Evolutionary conservation across 2,888 invertebrate species (phyloP), one percentile per base, ranked within the genome.

Genomic region (Urechis unicinctus): DNA sequence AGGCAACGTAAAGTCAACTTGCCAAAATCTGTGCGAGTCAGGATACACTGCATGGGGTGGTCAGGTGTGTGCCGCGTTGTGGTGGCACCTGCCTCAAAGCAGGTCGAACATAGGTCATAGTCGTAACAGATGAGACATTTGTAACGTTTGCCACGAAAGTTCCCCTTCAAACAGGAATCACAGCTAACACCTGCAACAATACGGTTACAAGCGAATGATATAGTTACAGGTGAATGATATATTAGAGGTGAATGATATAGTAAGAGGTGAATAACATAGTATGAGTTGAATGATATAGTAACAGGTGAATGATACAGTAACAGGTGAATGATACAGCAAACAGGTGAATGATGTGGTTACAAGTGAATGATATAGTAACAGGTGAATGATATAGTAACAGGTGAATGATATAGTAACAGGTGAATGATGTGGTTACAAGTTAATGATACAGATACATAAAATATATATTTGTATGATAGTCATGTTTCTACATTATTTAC

Each of bases 71-170:
- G 97, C 72, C 92, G 86, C 3, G 72, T 70, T 21, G 75, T 74
- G 1, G 73, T 75, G 21, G 73, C 72, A 46, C 74, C 74, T 24
- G 71, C 67, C 79, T 96, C 94, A 81, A 91, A 95, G 80, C 96
- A 97, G 72, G 88, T 86, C 73, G 93, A 90, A 83, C 97, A 98
- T 73, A 98, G 84, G 83, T 98, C 97, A 83, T 95, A 98, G 83
- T 98, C 97, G 81, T 92, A 95, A 83, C 97, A 98, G 74, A 95
- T 88, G 79, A 98, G 86, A 84, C 97, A 98, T 85, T 98, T 98
- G 83, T 94, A 98, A 74, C 97, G 87, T 79, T 92, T 88, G 74
- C 96, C 96, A 81, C 90, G 86, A 81, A 97, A 97, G 82, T 96
- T 95, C 79, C 90, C 91, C 84, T 92, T 93, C 81, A 93, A 85